Base-by-base conservation (phyloP, 2,888 invertebrate genomes). In the Druceiella hillmani region DNA sequence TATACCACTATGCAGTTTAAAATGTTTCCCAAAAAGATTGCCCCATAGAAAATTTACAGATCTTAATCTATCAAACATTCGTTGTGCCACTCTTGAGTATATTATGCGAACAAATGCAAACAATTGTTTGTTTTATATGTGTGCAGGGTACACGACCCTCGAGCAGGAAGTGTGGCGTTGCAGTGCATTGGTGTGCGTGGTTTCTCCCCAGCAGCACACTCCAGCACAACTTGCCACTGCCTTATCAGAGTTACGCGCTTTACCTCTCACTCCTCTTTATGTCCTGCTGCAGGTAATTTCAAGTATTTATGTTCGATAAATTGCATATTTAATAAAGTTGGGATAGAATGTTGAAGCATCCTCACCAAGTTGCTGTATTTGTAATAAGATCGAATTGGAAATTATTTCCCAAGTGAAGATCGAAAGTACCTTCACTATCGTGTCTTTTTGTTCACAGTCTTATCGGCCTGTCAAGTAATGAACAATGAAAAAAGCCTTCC, bases 61-160 rank as follows among this genome's bases (percentile, higher is more conserved):
- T 29, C n/a, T 5, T 29, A 29, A n/a, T 3, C 9, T 16, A n/a
- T n/a, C 15, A 16, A 29, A 11, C 13, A 17, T 7, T 33, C 7
- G 7, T 15, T 33, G 15, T 36, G 3, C 15, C 7, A 6, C 3
- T 5, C 4, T 15, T 31, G 13, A n/a, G 9, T 20, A 20, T 20
- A 9, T 20, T 9, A 25, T 25, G 25, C 12, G n/a, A n/a, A n/a
- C n/a, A n/a, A n/a, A n/a, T n/a, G n/a, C n/a, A n/a, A n/a, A n/a
- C n/a, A n/a, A n/a, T n/a, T n/a, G n/a, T 25, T n/a, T 3, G 25
- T 25, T n/a, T 25, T n/a, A 30, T 7, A 9, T 10, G 5, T 30
- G 30, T 51, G 3, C 61, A 78, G 77, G 77, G 78, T 65, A 64
- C 53, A 54, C 59, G 41, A 69, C 70, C 52, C 58, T 75, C 35